These are phyloP conservation scores for Drosophila orena DNA, from an alignment of 1,140 invertebrate genomes.

Conservation along the genomic window DNA sequence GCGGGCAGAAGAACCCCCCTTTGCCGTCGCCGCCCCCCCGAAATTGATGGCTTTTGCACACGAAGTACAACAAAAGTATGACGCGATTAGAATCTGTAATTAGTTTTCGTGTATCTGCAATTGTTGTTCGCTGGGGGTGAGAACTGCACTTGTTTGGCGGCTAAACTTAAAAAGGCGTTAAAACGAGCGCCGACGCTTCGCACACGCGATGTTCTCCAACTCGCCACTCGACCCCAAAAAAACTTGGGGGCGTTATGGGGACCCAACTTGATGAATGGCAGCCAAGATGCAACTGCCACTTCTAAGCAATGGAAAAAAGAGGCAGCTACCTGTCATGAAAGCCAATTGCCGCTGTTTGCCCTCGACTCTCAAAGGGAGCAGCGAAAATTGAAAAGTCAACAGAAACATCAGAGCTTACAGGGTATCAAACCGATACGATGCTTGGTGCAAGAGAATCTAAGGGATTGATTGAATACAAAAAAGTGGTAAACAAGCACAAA, in stretches of 20 bases:
- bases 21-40: too few relatives aligned
- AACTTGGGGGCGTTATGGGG: conserved; percentile 47
- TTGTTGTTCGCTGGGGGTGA: conserved; percentile 66
- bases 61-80: conserved; percentile 69
- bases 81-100: conserved; percentile 84
- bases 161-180: conserved; percentile 82
- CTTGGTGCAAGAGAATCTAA: too few relatives aligned
- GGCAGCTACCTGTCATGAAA: conserved; percentile 57
- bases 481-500: too few relatives aligned
- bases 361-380: conserved; percentile 19
- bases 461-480: too few relatives aligned
- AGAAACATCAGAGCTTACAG: neutral
- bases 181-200: conserved; percentile 72
- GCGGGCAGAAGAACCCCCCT: neutral
- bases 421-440: neutral
- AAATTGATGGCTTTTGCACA: conserved; percentile 78
- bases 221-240: conserved; percentile 5
- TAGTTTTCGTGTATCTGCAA: conserved; percentile 84
- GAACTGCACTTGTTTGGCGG: conserved; percentile 82
- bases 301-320: conserved; percentile 11
- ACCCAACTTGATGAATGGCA: conserved; percentile 63
- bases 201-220: conserved; percentile 67
- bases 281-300: conserved; percentile 45
- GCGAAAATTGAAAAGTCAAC: conserved; percentile 51
- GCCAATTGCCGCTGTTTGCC: conserved; percentile 60